Base-by-base conservation (phyloP, 2,113 vertebrate species). In the Murina feae region DNA sequence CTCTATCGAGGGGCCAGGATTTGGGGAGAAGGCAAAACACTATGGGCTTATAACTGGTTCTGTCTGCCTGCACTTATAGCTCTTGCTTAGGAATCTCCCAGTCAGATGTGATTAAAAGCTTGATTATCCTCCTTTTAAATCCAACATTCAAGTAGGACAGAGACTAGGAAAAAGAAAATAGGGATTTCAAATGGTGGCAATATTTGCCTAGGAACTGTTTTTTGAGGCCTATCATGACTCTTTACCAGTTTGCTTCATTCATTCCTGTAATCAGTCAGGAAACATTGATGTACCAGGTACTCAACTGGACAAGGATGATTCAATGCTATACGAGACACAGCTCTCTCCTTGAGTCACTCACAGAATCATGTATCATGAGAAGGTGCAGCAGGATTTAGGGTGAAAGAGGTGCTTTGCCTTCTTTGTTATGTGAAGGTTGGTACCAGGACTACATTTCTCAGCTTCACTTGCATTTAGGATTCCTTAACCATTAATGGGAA, bases 341-440 rank as follows among this genome's bases (percentile, higher is more conserved):
- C 63, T 25, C 4, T 86, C 35, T 42, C 35, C 39, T 79, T 13
- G 25, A 88, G 58, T 32, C 8, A n/a, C 49, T 51, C 28, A 32
- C 28, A 60, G 68, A 71, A 55, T 23, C 28, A 0, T 0, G 17
- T 0, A 21, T 42, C 39, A 14, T 0, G 14, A 9, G 1, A 9
- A 1, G 17, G 0, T 16, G 16, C 28, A 20, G 37, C 32, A 30
- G 44, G 11, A 9, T 35, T 35, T 2, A 14, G n/a, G 71, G 17
- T 6, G 58, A 21, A 10, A 23, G 14, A 35, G 21, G 2, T 71
- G 10, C 32, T 80, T 44, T 55, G 35, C 1, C 14, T 4, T 9
- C 5, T 25, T 16, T 72, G 72, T n/a, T 28, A 17, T 0, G 39
- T 28, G 55, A 42, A 86, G 72, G n/a, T 1, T 66, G 16, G 37